Conservation (phyloP, 1,140 invertebrate genomes). For the Artemia franciscana region DNA sequence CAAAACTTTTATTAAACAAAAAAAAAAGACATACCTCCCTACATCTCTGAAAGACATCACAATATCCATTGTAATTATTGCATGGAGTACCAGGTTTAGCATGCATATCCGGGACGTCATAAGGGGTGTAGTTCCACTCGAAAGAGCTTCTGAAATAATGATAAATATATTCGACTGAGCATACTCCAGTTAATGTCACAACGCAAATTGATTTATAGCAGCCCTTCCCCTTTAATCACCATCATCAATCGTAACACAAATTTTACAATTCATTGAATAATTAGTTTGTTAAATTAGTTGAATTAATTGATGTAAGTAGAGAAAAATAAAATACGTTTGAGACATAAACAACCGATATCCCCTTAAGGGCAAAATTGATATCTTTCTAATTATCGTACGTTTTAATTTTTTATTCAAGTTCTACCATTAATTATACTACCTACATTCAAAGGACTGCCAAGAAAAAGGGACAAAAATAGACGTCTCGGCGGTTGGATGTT, state of each 20-base stretch:
- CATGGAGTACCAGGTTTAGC: conserved; percentile 87
- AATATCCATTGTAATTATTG: conserved; percentile 96
- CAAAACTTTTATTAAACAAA: background rate
- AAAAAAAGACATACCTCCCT: conserved; percentile 46
- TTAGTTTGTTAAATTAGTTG: background rate
- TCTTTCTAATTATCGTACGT: too few relatives aligned
- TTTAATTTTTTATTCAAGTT: too few relatives aligned
- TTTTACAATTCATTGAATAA: background rate
- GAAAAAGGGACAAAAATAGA: too few relatives aligned
- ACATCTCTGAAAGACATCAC: conserved; percentile 95
- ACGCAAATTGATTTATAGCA: background rate
- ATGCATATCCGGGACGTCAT: conserved; percentile 73
- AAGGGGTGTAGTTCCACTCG: conserved; percentile 63
- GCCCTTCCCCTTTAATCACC: background rate
- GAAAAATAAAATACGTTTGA: too few relatives aligned
- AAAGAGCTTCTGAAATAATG: conserved; percentile 53
- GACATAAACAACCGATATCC: too few relatives aligned
- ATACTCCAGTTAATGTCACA: background rate
- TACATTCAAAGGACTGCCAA: too few relatives aligned
- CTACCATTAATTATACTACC: too few relatives aligned
- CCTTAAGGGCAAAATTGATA: too few relatives aligned
- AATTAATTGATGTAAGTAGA: background rate
- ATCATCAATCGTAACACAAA: background rate
- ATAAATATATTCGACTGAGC: conserved; percentile 3
- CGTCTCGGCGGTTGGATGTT: too few relatives aligned